Percentiles rank a stretch among this genome's conserved stretches.
Conservation (phyloP, 2,797 vertebrate genomes). For the Takifugu ocellatus region DNA sequence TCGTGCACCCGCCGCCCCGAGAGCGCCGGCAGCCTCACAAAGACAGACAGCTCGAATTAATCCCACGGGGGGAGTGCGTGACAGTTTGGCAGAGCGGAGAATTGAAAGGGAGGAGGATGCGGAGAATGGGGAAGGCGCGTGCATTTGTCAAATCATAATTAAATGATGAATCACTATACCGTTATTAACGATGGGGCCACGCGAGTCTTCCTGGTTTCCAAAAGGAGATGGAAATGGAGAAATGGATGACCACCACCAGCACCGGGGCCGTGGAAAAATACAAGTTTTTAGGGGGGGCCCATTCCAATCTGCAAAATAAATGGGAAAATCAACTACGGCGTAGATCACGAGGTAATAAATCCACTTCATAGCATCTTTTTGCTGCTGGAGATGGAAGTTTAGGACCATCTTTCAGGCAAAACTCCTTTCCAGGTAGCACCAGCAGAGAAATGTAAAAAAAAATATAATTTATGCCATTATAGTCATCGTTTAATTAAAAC, state of each 20-base stretch:
- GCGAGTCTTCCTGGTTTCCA: slow-evolving; percentile 56
- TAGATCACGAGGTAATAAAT: too few relatives aligned
- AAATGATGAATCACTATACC: slow-evolving; percentile 99
- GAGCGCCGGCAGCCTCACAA: slow-evolving; percentile 87
- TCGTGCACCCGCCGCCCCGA: slow-evolving; percentile 87
- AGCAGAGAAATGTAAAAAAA: too few relatives aligned
- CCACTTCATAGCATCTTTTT: too few relatives aligned
- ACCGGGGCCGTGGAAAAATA: slow-evolving; percentile 40
- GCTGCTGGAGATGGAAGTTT: too few relatives aligned
- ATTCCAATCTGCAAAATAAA: background rate
- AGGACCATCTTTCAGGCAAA: too few relatives aligned
- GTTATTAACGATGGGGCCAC: slow-evolving; percentile 88
- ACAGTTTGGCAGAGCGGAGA: slow-evolving; percentile 96
- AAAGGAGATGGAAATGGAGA: slow-evolving; percentile 50
- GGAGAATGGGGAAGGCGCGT: slow-evolving; percentile 94
- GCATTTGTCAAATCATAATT: slow-evolving; percentile 99
- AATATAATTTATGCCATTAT: too few relatives aligned
- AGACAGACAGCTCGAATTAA: slow-evolving; percentile 99
- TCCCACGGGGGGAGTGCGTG: slow-evolving; percentile 93
- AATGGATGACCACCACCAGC: slow-evolving; percentile 55
- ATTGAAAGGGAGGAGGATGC: slow-evolving; percentile 97
- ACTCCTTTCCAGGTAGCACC: too few relatives aligned
- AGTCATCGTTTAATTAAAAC: too few relatives aligned
- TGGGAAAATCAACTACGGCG: background rate
- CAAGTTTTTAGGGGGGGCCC: slow-evolving; percentile 23